These are phyloP conservation scores for Disparrhopalites patrizii DNA, from an alignment of 2,888 invertebrate species.

Conservation along the genomic window DNA sequence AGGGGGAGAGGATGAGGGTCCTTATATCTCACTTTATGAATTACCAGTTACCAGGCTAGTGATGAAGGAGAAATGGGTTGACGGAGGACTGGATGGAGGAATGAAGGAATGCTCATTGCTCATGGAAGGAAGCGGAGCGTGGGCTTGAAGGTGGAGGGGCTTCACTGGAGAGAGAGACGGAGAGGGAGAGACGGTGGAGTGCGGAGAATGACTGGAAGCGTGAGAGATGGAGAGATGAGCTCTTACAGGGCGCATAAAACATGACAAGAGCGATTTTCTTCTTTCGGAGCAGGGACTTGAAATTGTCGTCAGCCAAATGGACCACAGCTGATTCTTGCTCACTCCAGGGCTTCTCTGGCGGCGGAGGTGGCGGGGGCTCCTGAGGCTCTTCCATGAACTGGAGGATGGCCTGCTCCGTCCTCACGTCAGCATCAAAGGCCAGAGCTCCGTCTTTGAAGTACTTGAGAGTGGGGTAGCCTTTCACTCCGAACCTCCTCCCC, in stretches of 20 bases:
- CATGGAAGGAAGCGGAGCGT: no score
- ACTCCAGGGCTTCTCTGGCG: conserved; percentile 74
- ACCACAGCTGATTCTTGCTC: conserved; percentile 71
- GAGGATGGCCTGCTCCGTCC: conserved; percentile 72
- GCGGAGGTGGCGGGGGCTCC: conserved; percentile 79
- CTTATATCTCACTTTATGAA: no score
- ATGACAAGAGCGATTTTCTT: conserved; percentile 82
- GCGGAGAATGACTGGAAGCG: no score
- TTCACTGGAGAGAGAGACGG: no score
- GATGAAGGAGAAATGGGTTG: no score
- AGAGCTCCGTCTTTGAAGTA: conserved; percentile 72
- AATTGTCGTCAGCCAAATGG: conserved; percentile 69
- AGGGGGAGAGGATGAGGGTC: no score
- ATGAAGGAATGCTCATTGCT: no score
- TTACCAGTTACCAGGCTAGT: no score
- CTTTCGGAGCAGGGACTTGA: conserved; percentile 70
- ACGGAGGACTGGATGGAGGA: no score
- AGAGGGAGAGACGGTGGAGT: no score
- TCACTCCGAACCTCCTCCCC: conserved; percentile 66
- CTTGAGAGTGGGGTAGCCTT: conserved; percentile 75
- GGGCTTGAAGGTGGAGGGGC: no score
- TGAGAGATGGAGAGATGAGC: no score
- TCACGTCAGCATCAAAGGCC: conserved; percentile 68
- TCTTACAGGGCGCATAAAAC: conserved; percentile 91
- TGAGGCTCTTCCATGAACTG: conserved; percentile 79